These are phyloP conservation scores for Bos taurus DNA, from an alignment of 2,113 vertebrate species.

Conservation along the genomic window DNA sequence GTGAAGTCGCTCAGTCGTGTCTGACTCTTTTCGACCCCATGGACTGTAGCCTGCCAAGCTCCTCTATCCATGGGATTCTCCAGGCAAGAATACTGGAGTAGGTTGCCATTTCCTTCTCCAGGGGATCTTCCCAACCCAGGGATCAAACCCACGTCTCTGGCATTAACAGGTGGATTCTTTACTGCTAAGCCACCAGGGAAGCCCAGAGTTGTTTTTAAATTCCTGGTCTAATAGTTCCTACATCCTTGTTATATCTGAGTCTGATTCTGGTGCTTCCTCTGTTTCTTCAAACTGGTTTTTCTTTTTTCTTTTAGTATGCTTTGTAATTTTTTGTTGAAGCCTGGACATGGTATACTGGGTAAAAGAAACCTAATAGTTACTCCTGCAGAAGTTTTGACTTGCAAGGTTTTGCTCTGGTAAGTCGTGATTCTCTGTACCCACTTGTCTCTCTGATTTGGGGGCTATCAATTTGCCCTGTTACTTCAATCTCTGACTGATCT, in stretches of 20 bases:
- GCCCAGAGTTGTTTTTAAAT: not conserved
- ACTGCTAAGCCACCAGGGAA: not conserved
- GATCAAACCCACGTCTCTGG: too few relatives aligned
- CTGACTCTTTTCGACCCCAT: too few relatives aligned
- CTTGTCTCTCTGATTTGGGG: not conserved
- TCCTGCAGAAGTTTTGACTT: not conserved
- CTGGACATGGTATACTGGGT: not conserved
- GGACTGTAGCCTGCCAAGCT: too few relatives aligned
- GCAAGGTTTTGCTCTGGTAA: not conserved
- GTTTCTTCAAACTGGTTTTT: not conserved
- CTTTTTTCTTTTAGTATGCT: not conserved
- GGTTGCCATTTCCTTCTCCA: too few relatives aligned
- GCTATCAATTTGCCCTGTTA: not conserved
- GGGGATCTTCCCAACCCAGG: too few relatives aligned
- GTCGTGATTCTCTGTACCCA: not conserved
- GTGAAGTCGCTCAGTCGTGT: too few relatives aligned
- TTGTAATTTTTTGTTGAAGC: not conserved
- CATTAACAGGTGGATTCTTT: not conserved
- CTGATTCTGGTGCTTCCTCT: not conserved
- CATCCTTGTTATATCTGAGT: not conserved
- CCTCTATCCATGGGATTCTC: too few relatives aligned
- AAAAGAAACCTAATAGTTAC: not conserved
- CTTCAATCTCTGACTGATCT: not conserved
- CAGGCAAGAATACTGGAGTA: too few relatives aligned
- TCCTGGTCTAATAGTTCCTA: not conserved